phyloP scores from a whole-genome alignment of 2,113 vertebrate genomes.

The Chaetops frenatus region DNA sequence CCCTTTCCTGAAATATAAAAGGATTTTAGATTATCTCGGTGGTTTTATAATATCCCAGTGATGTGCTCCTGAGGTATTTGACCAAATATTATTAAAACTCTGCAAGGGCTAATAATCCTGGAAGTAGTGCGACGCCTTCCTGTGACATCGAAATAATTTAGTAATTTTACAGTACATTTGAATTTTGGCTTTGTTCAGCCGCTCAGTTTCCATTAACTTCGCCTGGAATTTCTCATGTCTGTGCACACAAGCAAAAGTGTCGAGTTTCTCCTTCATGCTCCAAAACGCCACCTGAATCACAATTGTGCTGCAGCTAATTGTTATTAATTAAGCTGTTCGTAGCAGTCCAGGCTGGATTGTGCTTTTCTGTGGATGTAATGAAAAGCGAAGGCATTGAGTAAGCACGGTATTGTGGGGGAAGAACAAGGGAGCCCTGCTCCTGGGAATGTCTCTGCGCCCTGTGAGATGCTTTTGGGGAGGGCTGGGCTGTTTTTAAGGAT shows the following conservation, averaged over 20 bases:
- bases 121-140: constrained; percentile 17
- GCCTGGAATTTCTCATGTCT: constrained; percentile 60
- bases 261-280: constrained; percentile 78
- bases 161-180: constrained; percentile 76
- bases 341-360: not conserved
- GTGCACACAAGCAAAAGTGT: constrained; percentile 47
- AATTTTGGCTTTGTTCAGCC: constrained; percentile 53
- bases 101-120: constrained; percentile 65
- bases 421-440: constrained; percentile 16
- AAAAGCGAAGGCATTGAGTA: not conserved
- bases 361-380: not conserved
- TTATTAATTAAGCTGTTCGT: constrained; percentile 75
- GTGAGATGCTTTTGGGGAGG: constrained; percentile 22
- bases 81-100: constrained; percentile 65
- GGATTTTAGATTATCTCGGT: not conserved
- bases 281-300: constrained; percentile 60
- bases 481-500: not conserved
- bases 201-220: constrained; percentile 71
- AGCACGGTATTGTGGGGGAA: not conserved
- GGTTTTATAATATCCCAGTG: not conserved
- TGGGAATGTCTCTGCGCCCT: not conserved
- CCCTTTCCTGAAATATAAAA: not conserved
- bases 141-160: constrained; percentile 72
- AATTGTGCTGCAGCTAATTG: constrained; percentile 62
- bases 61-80: constrained; percentile 41